Percentiles rank a stretch among this genome's conserved stretches.
phyloP scores from a whole-genome alignment of 2,888 invertebrate species.

The Mayetiola destructor region DNA sequence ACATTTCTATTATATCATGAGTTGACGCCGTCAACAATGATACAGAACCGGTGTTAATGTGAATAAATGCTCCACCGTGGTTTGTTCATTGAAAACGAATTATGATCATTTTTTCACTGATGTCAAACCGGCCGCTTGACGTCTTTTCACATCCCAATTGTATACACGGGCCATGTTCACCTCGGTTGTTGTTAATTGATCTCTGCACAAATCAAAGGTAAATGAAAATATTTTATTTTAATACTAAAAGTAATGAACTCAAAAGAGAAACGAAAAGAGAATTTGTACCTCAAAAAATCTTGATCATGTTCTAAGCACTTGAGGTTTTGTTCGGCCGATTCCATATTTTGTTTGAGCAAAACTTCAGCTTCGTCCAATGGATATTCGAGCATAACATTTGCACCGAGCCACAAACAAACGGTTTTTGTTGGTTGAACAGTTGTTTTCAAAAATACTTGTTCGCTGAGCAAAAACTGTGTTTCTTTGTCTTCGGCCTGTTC shows the following conservation, averaged over 20 bases:
- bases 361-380: constrained; percentile 77
- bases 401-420: constrained; percentile 71
- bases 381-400: constrained; percentile 97
- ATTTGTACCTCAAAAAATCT: constrained; percentile 63
- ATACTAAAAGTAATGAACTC: neutral
- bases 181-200: constrained; percentile 96
- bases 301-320: constrained; percentile 80
- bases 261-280: too few relatives aligned
- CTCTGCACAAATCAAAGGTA: constrained; percentile 39
- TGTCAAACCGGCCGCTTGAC: constrained; percentile 43
- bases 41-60: too few relatives aligned
- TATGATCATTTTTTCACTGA: neutral
- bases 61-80: too few relatives aligned
- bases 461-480: constrained; percentile 82
- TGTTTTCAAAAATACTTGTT: constrained; percentile 77
- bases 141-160: constrained; percentile 93
- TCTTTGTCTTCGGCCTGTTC: constrained; percentile 60
- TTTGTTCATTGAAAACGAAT: too few relatives aligned
- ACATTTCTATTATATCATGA: too few relatives aligned
- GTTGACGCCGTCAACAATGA: too few relatives aligned
- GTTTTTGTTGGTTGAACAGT: constrained; percentile 76
- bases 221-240: neutral
- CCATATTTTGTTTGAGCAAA: constrained; percentile 67
- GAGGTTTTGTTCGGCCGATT: constrained; percentile 69
- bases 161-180: constrained; percentile 98